Evolutionary conservation across 1,140 invertebrate genomes (phyloP).

Genomic region (Megalopta genalis): DNA sequence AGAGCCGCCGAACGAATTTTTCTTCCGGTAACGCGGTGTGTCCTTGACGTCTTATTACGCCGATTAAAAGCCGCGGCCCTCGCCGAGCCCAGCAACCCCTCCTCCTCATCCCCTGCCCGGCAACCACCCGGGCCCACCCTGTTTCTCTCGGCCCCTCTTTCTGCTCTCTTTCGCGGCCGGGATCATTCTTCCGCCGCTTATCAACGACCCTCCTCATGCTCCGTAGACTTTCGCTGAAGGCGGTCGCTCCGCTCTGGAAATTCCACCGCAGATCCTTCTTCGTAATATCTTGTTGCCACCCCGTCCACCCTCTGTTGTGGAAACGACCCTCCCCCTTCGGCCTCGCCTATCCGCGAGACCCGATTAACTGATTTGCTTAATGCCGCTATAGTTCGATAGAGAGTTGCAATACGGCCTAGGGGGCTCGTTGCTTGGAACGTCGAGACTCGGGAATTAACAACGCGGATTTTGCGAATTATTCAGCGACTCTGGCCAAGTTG

Average conservation of each 20-base stretch:
- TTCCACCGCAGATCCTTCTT: conserved; percentile 4
- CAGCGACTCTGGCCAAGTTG: too few relatives aligned
- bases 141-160: background rate
- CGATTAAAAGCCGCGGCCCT: conserved; percentile 49
- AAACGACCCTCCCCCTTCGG: background rate
- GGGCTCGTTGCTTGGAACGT: too few relatives aligned
- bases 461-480: too few relatives aligned
- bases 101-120: background rate
- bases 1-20: conserved; percentile 52
- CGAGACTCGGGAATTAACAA: too few relatives aligned
- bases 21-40: conserved; percentile 45
- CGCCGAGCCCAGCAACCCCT: background rate
- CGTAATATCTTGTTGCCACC: conserved; percentile 23
- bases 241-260: conserved; percentile 18
- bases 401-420: background rate
- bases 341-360: background rate
- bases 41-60: conserved; percentile 60
- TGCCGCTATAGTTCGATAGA: background rate
- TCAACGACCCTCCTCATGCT: conserved; percentile 23
- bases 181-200: conserved; percentile 41
- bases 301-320: background rate
- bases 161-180: background rate
- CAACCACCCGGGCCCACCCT: background rate
- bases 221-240: conserved; percentile 19
- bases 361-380: conserved; percentile 10